Percentiles rank a stretch among this genome's conserved stretches.
phyloP scores from a whole-genome alignment of 2,888 invertebrate genomes.

The Polymixis flavicincta region DNA sequence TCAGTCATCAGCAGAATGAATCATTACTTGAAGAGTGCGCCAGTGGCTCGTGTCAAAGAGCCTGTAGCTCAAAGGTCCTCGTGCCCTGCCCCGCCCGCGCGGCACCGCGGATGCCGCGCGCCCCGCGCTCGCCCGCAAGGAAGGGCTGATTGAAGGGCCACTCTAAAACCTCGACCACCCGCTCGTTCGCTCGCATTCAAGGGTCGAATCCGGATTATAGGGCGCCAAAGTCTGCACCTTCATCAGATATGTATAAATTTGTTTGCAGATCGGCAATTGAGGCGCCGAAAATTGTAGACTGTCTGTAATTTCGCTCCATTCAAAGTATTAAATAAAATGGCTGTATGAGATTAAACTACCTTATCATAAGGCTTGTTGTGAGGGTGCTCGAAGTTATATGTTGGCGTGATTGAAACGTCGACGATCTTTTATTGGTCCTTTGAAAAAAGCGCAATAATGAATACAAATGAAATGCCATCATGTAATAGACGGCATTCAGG shows the following conservation, averaged over 20 bases:
- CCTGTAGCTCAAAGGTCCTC: conserved; percentile 89
- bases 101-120: conserved; percentile 69
- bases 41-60: conserved; percentile 90
- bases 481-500: conserved; percentile 37
- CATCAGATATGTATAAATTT: conserved; percentile 89
- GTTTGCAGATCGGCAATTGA: conserved; percentile 84
- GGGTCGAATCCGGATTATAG: conserved; percentile 90
- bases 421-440: conserved; percentile 28
- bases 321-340: conserved; percentile 74
- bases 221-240: conserved; percentile 89
- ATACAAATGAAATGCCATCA: conserved; percentile 25
- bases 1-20: conserved; percentile 90
- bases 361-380: conserved; percentile 63
- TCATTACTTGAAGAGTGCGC: conserved; percentile 91
- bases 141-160: conserved; percentile 90
- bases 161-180: conserved; percentile 89
- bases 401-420: conserved; percentile 47
- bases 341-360: conserved; percentile 71
- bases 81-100: conserved; percentile 71
- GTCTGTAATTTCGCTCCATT: conserved; percentile 83
- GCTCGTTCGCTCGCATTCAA: conserved; percentile 90
- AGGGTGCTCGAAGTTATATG: conserved; percentile 47
- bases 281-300: conserved; percentile 84
- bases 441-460: conserved; percentile 8
- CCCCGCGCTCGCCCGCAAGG: conserved; percentile 81